These are phyloP conservation scores for Dipodomys spectabilis DNA, from an alignment of 2,113 vertebrate species.

Conservation along the genomic window DNA sequence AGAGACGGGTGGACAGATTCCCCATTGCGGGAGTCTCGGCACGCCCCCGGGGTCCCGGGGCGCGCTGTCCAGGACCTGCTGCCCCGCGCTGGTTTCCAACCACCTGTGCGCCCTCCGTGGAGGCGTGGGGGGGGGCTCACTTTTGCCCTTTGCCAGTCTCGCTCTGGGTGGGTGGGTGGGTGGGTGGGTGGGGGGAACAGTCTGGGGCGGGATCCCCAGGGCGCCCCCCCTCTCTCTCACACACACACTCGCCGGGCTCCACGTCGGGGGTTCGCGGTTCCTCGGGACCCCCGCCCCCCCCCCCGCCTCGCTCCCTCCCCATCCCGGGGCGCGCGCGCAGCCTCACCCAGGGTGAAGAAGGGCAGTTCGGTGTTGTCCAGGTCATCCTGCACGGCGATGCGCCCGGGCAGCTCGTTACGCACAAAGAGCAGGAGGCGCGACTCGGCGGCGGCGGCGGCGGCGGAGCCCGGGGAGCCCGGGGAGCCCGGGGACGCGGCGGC, in stretches of 20 bases:
- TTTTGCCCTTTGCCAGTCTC: conserved; percentile 23
- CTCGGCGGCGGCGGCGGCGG: conserved; percentile 91
- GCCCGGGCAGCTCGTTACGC: conserved; percentile 95
- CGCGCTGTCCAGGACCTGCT: conserved; percentile 46
- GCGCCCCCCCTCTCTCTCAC: conserved; percentile 11
- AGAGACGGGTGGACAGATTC: neutral
- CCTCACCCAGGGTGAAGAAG: conserved; percentile 98
- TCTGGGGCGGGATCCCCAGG: conserved; percentile 53
- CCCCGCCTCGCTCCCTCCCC: no score
- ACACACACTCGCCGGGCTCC: no score
- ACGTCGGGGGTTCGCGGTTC: no score
- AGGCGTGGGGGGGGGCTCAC: neutral
- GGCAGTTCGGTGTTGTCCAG: conserved; percentile 99
- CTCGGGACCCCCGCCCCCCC: no score
- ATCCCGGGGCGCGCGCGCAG: neutral
- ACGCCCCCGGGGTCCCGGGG: conserved; percentile 55
- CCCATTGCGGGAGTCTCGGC: neutral
- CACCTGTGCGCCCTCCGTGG: conserved; percentile 75
- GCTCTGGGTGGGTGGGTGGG: neutral
- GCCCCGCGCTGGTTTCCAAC: conserved; percentile 38
- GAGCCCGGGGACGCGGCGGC: conserved; percentile 85
- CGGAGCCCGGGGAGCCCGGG: conserved; percentile 81
- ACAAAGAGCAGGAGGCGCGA: conserved; percentile 96
- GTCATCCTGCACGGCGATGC: conserved; percentile 97
- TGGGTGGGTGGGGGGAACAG: neutral